A percentile compares a stretch with the other conserved stretches of the same genome.
phyloP scores from a whole-genome alignment of 2,113 vertebrate genomes.

The Cranoglanis bouderius region DNA sequence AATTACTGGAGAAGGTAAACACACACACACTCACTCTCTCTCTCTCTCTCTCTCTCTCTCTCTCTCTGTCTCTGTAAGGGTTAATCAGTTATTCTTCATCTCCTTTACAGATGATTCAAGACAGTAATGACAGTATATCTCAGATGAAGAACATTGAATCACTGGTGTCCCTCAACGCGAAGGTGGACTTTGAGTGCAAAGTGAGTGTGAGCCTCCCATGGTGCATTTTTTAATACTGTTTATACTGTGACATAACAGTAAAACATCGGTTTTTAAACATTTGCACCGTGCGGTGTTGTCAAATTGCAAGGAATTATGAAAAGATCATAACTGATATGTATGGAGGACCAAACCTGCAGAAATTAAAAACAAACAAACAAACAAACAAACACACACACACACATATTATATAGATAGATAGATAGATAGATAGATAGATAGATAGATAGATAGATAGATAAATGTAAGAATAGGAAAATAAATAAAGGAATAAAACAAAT shows the following conservation, averaged over 20 bases:
- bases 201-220: slow-evolving; percentile 67
- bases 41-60: too few species aligned
- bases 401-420: too few species aligned
- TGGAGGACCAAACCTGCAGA: too few species aligned
- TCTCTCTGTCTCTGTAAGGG: too few species aligned
- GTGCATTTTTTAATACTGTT: not conserved
- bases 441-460: too few species aligned
- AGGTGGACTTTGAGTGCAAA: slow-evolving; percentile 94
- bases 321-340: not conserved
- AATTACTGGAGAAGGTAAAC: slow-evolving; percentile 85
- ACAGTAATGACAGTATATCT: slow-evolving; percentile 92
- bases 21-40: not conserved
- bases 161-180: slow-evolving; percentile 88
- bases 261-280: not conserved
- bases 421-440: too few species aligned
- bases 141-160: slow-evolving; percentile 94
- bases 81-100: not conserved
- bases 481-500: too few species aligned
- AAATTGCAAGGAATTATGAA: not conserved
- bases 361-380: too few species aligned
- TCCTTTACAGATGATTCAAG: slow-evolving; percentile 83
- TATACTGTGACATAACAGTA: not conserved
- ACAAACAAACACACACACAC: too few species aligned
- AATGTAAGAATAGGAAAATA: too few species aligned
- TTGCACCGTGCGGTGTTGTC: not conserved